These are phyloP conservation scores for Liodrosophila aerea DNA, from an alignment of 2,888 invertebrate genomes.

Conservation along the genomic window DNA sequence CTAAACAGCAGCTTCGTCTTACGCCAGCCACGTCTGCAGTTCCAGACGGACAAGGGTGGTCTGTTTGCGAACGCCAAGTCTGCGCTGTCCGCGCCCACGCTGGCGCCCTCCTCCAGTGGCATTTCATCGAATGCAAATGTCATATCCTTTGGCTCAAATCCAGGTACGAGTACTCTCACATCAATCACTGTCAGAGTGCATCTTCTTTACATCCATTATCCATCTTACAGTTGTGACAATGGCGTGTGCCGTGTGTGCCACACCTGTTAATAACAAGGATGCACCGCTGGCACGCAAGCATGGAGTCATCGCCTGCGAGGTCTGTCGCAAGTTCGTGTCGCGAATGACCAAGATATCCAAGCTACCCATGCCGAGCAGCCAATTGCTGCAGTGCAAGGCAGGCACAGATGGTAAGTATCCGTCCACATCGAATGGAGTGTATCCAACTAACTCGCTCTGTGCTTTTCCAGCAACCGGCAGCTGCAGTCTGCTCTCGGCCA, in stretches of 20 bases:
- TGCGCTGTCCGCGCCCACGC: conserved; percentile 31
- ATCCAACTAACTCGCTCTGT: not conserved
- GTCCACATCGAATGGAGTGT: too few relatives aligned
- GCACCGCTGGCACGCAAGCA: conserved; percentile 91
- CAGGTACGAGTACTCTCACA: conserved; percentile 26
- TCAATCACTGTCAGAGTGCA: not conserved
- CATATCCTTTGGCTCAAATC: conserved; percentile 50
- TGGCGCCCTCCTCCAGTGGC: conserved; percentile 54
- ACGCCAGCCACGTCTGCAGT: conserved; percentile 80
- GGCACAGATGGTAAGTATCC: conserved; percentile 71
- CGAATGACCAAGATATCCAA: conserved; percentile 84
- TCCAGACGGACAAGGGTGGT: conserved; percentile 64
- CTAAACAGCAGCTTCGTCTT: conserved; percentile 74
- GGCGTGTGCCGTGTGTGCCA: conserved; percentile 91
- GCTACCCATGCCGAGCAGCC: conserved; percentile 60
- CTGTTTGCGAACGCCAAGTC: conserved; percentile 31
- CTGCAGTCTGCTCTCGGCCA: conserved; percentile 88
- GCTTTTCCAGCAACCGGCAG: conserved; percentile 84
- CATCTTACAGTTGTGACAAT: conserved; percentile 83
- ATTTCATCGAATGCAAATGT: conserved; percentile 35
- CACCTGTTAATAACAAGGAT: conserved; percentile 89
- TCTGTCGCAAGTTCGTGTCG: conserved; percentile 93
- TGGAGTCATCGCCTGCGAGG: conserved; percentile 92
- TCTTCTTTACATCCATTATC: not conserved
- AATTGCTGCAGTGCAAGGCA: conserved; percentile 80